Conservation (phyloP, 2,113 vertebrate genomes). For the Macaca nemestrina region DNA sequence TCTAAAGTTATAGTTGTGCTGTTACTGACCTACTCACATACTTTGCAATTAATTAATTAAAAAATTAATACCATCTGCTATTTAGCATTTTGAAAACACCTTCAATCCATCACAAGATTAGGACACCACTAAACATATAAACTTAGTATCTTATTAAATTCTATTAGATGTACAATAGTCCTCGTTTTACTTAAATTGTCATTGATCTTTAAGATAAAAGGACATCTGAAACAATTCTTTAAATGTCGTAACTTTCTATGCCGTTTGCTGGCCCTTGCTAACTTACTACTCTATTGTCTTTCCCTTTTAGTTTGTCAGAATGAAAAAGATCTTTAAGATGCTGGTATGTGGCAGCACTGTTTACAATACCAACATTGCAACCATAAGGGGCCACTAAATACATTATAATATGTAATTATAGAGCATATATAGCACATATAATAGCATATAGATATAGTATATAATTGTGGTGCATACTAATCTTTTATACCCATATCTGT, state of each 20-base stretch:
- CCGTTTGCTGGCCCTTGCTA: conserved; percentile 8
- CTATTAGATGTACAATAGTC: background rate
- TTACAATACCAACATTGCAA: conserved; percentile 37
- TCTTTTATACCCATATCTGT: background rate
- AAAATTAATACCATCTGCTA: background rate
- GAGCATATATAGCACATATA: background rate
- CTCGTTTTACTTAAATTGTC: conserved; percentile 23
- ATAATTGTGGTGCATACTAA: background rate
- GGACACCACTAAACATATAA: background rate
- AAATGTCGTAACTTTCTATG: conserved; percentile 10
- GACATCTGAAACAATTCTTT: conserved; percentile 44
- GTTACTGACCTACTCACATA: background rate
- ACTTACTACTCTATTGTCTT: conserved; percentile 31
- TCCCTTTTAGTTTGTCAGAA: conserved; percentile 38
- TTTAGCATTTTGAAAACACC: background rate
- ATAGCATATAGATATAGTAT: background rate
- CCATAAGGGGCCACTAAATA: background rate
- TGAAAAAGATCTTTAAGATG: conserved; percentile 30
- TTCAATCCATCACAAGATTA: conserved; percentile 21
- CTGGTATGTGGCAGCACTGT: background rate
- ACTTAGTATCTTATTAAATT: background rate
- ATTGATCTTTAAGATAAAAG: background rate
- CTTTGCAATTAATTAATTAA: background rate
- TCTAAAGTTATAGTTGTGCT: background rate
- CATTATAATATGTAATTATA: conserved; percentile 9